Evolutionary conservation across 2,113 vertebrate species (phyloP).

Genomic region (Erpornis zantholeuca): DNA sequence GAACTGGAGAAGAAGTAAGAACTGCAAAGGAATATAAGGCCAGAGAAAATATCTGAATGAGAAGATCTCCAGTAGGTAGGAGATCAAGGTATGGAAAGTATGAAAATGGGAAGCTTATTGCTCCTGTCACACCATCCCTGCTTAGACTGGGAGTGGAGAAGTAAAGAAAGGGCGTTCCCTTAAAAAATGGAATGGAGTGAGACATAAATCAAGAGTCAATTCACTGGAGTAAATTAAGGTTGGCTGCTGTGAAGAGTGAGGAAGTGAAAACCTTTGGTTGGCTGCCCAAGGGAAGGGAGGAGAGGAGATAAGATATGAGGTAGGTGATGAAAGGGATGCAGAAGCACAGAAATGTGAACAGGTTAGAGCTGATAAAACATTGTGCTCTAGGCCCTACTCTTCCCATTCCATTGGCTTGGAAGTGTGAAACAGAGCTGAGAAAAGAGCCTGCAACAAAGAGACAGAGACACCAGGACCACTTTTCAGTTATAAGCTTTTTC

Average conservation of each 20-base stretch:
- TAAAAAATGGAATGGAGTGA: background rate
- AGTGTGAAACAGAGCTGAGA: background rate
- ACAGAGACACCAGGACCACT: slow-evolving; percentile 62
- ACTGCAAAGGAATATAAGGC: background rate
- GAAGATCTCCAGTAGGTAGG: background rate
- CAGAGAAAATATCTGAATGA: background rate
- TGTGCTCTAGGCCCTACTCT: background rate
- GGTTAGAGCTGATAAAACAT: background rate
- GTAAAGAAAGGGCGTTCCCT: background rate
- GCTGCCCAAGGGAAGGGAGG: background rate
- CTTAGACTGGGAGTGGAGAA: background rate
- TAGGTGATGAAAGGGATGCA: background rate
- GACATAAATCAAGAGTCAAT: background rate
- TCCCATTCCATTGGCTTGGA: background rate
- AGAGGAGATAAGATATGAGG: background rate
- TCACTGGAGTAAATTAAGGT: background rate
- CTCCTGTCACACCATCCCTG: background rate
- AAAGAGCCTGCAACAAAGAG: background rate
- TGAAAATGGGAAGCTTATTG: background rate
- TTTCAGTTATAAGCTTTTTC: slow-evolving; percentile 77
- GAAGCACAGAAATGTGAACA: background rate
- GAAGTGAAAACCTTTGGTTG: background rate
- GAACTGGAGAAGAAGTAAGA: background rate
- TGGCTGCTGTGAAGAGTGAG: background rate
- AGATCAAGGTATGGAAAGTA: background rate